phyloP scores from a whole-genome alignment of 2,113 vertebrate genomes.

The Aplodontia rufa region DNA sequence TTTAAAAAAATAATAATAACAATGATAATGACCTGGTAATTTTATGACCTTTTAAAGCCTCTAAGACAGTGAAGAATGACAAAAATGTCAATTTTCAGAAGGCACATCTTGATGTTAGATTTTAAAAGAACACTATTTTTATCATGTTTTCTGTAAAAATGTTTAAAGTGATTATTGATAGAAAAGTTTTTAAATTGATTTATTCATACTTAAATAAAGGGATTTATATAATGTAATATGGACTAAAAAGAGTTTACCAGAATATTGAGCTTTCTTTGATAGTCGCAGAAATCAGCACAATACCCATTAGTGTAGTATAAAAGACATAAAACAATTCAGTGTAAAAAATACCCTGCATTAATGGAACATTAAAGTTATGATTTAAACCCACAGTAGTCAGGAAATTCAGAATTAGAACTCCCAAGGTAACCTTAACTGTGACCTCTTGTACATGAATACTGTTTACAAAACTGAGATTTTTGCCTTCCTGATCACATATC shows the following conservation, averaged over 20 bases:
- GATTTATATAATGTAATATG: constrained; percentile 2
- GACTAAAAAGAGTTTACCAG: constrained; percentile 60
- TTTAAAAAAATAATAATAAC: no score
- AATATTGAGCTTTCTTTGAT: constrained; percentile 57
- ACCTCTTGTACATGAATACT: constrained; percentile 37
- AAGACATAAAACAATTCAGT: constrained; percentile 72
- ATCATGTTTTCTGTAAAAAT: not conserved
- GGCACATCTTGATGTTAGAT: not conserved
- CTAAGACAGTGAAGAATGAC: not conserved
- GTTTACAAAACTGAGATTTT: constrained; percentile 64
- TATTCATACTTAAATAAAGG: constrained; percentile 30
- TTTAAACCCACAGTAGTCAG: constrained; percentile 70
- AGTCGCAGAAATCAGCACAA: constrained; percentile 74
- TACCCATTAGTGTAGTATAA: constrained; percentile 62
- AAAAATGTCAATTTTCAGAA: not conserved
- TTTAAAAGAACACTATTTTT: not conserved
- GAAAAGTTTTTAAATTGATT: constrained; percentile 50
- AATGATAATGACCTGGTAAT: not conserved
- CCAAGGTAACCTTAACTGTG: constrained; percentile 49
- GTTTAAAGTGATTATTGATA: not conserved
- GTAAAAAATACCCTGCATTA: constrained; percentile 50
- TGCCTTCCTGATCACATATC: constrained; percentile 44
- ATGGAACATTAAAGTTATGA: constrained; percentile 65
- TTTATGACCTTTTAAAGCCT: not conserved
- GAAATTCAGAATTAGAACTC: constrained; percentile 72